Conservation (phyloP, 1,140 invertebrate genomes). For the Carposina sasakii region DNA sequence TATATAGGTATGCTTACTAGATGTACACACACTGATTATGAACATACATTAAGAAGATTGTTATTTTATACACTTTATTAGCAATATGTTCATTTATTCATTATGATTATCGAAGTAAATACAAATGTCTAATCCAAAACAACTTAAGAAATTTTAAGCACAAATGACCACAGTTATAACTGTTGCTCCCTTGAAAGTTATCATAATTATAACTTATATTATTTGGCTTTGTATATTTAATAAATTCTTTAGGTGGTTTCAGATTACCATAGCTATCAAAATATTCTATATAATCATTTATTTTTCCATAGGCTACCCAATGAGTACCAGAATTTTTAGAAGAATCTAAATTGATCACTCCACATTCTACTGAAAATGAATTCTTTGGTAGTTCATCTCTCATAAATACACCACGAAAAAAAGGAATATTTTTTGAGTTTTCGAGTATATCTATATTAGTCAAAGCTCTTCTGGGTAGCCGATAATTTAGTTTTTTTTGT, state of each 20-base stretch:
- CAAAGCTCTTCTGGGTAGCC: too few relatives aligned
- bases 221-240: not conserved
- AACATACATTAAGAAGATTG: constrained; percentile 5
- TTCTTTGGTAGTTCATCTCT: too few relatives aligned
- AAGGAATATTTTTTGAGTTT: too few relatives aligned
- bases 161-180: constrained; percentile 13
- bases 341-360: constrained; percentile 37
- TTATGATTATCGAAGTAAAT: not conserved
- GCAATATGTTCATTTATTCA: constrained; percentile 1
- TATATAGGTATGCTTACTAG: too few relatives aligned
- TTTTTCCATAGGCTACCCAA: constrained; percentile 43
- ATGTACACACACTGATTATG: constrained; percentile 6
- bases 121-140: not conserved
- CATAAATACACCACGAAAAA: too few relatives aligned
- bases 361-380: too few relatives aligned
- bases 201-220: constrained; percentile 9
- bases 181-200: not conserved
- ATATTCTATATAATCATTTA: constrained; percentile 21
- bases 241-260: constrained; percentile 20
- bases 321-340: constrained; percentile 30
- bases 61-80: not conserved
- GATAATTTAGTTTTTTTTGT: too few relatives aligned
- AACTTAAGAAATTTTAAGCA: constrained; percentile 6
- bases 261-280: constrained; percentile 40
- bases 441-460: too few relatives aligned